Base-by-base conservation (phyloP, 2,888 invertebrate genomes). In the Sarcophaga subvicina region DNA sequence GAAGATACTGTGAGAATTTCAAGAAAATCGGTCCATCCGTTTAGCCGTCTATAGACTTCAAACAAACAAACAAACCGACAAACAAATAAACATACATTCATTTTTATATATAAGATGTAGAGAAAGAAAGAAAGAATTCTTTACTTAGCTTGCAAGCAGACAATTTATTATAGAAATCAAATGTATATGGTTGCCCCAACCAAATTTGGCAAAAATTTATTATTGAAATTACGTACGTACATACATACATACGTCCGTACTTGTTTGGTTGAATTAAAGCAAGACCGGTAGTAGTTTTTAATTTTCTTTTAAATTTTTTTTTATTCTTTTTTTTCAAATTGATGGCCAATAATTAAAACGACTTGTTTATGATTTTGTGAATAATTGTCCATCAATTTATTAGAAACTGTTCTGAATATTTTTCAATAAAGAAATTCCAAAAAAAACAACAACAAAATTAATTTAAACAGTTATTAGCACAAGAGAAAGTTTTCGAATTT, bases 131-230 rank as follows among this genome's bases (percentile, higher is more conserved):
- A 20, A 14, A 70, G 64, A 63, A 45, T 66, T 69, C n/a, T 75
- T 37, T 37, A 37, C 37, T 8, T 37, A 37, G 10, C 37, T 37
- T 10, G 10, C 2, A 37, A 37, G 8, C 37, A 37, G 10, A 2
- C 37, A 62, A 17, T 70, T 70, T 79, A 80, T 84, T 76, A n/a
- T 37, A 73, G 22, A n/a, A 63, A 71, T 77, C 47, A 66, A 77
- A 82, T 59, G 6, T 8, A 37, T 76, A 77, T 71, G 59, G 60
- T 66, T 71, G 60, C 49, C 45, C 17, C 12, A 22, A 37, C 71
- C 66, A 49, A 77, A 71, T 77, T 72, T 72, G 66, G 60, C 37
- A 2, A 77, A 62, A 77, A 22, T 82, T 71, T 77, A 76, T 69
- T 82, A 63, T 75, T 75, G 22, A 81, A 75, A 63, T 75, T 62